Conservation (phyloP, 2,888 invertebrate species). For the Agriopis marginaria region DNA sequence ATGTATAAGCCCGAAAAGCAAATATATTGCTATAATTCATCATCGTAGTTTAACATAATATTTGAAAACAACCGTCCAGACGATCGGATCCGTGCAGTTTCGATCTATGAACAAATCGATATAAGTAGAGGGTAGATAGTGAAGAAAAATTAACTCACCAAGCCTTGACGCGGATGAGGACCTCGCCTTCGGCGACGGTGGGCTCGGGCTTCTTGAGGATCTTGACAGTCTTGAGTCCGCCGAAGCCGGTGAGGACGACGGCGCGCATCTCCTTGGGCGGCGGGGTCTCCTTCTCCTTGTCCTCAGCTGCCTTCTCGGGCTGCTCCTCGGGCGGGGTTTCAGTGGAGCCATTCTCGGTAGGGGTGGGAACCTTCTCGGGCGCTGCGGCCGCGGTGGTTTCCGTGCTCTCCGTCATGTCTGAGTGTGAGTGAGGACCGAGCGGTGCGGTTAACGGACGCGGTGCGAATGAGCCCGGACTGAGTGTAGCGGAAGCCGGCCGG, state of each 20-base stretch:
- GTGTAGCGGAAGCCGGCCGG: slow-evolving; percentile 74
- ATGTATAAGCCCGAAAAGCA: neutral
- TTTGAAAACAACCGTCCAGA: slow-evolving; percentile 17
- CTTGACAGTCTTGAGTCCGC: slow-evolving; percentile 94
- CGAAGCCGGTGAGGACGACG: slow-evolving; percentile 94
- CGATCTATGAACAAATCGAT: slow-evolving; percentile 1
- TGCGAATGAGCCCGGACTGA: slow-evolving; percentile 72
- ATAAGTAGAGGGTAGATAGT: slow-evolving; percentile 35
- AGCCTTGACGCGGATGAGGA: slow-evolving; percentile 93
- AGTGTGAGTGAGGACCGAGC: slow-evolving; percentile 63
- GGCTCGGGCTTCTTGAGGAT: slow-evolving; percentile 93
- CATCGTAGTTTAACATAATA: slow-evolving; percentile 11
- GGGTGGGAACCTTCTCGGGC: slow-evolving; percentile 86
- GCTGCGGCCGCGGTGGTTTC: slow-evolving; percentile 83
- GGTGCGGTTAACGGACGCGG: slow-evolving; percentile 73
- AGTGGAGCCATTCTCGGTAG: slow-evolving; percentile 82
- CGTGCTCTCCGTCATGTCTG: slow-evolving; percentile 83
- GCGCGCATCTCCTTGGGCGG: slow-evolving; percentile 94
- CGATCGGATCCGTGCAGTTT: neutral
- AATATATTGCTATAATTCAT: slow-evolving; percentile 15
- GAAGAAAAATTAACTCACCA: slow-evolving; percentile 88
- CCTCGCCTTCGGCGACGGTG: slow-evolving; percentile 89
- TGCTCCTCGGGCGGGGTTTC: slow-evolving; percentile 81
- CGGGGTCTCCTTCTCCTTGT: slow-evolving; percentile 83
- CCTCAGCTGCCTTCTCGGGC: slow-evolving; percentile 84